These are phyloP conservation scores for Coranthus polyacanthus DNA, from an alignment of 2,797 vertebrate genomes.

Conservation along the genomic window DNA sequence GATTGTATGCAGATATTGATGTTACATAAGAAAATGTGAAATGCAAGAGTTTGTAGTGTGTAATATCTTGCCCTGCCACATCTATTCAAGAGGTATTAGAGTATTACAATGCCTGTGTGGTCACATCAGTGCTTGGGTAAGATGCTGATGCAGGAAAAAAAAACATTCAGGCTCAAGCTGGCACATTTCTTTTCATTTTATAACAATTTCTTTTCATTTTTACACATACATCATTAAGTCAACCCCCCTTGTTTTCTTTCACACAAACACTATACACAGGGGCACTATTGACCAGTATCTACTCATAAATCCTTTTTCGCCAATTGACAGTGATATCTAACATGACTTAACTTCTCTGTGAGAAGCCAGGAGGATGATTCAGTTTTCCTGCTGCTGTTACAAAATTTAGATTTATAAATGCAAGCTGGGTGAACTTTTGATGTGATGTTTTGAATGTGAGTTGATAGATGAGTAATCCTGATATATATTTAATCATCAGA, in stretches of 20 bases:
- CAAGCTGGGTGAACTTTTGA: neutral
- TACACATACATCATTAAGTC: conserved; percentile 9
- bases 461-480: neutral
- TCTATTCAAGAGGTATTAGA: conserved; percentile 35
- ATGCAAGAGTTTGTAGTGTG: conserved; percentile 53
- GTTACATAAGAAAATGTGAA: conserved; percentile 79
- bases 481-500: neutral
- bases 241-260: neutral
- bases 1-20: conserved; percentile 75
- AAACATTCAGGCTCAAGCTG: conserved; percentile 1
- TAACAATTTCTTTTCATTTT: conserved; percentile 11
- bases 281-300: neutral
- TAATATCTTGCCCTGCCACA: conserved; percentile 30
- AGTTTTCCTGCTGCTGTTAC: neutral
- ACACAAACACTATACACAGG: conserved; percentile 19
- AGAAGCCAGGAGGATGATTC: neutral
- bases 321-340: neutral
- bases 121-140: conserved; percentile 9
- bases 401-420: conserved; percentile 1
- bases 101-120: conserved; percentile 7
- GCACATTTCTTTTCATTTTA: neutral
- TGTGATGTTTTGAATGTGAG: conserved; percentile 5
- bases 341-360: conserved; percentile 7
- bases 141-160: conserved; percentile 25
- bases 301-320: conserved; percentile 5